Evolutionary conservation across 1,140 invertebrate species (phyloP).

Genomic region (Aphelenchoides besseyi): DNA sequence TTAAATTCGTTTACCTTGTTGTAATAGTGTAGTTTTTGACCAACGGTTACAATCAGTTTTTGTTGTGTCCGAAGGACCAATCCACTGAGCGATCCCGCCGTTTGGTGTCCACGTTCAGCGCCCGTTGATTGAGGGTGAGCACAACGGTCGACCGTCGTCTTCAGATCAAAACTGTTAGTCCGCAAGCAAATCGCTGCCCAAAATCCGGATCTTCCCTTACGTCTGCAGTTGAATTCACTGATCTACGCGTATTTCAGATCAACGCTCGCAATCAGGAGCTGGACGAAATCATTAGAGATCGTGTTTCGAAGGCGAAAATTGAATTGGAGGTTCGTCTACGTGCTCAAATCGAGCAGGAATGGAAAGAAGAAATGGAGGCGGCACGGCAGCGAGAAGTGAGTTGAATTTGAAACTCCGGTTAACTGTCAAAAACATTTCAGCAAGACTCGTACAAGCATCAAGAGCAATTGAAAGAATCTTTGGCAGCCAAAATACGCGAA

Average conservation of each 20-base stretch:
- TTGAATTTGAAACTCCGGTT: not conserved
- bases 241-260: slow-evolving; percentile 7
- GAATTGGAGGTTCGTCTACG: slow-evolving; percentile 19
- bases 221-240: no score
- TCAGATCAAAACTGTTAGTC: no score
- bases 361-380: slow-evolving; percentile 18
- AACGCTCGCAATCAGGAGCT: slow-evolving; percentile 9
- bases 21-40: no score
- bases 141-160: no score
- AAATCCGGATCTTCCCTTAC: no score
- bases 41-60: no score
- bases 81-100: no score
- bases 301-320: not conserved
- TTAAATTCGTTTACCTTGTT: no score
- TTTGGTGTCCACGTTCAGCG: no score
- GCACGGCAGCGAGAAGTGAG: slow-evolving; percentile 6
- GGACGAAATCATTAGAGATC: slow-evolving; percentile 8
- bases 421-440: slow-evolving; percentile 1
- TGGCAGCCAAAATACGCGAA: not conserved
- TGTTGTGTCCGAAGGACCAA: no score
- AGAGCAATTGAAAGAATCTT: not conserved
- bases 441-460: not conserved
- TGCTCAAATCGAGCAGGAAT: slow-evolving; percentile 23
- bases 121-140: no score
- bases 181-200: no score